phyloP scores from a whole-genome alignment of 30 jellyfish, hydroid and myxozoan species.

The Cassiopea andromeda region DNA sequence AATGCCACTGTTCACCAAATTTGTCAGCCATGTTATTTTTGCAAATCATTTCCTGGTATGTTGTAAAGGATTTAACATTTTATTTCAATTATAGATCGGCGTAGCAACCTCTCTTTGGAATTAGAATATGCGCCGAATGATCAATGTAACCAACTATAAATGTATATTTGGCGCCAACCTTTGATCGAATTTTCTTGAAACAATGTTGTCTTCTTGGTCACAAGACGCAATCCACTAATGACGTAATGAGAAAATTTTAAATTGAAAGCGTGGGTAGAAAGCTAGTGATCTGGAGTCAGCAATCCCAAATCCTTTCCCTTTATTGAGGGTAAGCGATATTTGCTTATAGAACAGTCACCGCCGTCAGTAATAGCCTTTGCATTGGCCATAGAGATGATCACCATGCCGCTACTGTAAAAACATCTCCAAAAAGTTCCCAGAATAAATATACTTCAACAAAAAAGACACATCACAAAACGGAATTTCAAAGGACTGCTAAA shows the following conservation, averaged over 20 bases:
- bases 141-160: not conserved
- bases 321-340: constrained; percentile 9
- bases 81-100: not conserved
- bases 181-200: not conserved
- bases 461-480: not conserved
- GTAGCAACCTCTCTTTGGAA: not conserved
- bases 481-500: not conserved
- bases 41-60: not conserved
- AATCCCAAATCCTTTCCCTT: not conserved
- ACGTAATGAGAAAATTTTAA: constrained; percentile 3
- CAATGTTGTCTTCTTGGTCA: constrained; percentile 33
- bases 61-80: not conserved
- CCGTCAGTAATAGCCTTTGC: not conserved
- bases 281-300: not conserved
- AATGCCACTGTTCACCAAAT: too few relatives aligned
- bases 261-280: constrained; percentile 42
- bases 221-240: not conserved
- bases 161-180: constrained; percentile 8
- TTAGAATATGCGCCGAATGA: not conserved
- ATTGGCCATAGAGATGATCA: not conserved
- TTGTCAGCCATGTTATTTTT: not conserved
- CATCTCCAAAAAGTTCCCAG: not conserved
- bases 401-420: not conserved
- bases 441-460: not conserved
- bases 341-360: not conserved